These are phyloP conservation scores for Neoseiulus cucumeris DNA, from an alignment of 1,140 invertebrate species.

Conservation along the genomic window DNA sequence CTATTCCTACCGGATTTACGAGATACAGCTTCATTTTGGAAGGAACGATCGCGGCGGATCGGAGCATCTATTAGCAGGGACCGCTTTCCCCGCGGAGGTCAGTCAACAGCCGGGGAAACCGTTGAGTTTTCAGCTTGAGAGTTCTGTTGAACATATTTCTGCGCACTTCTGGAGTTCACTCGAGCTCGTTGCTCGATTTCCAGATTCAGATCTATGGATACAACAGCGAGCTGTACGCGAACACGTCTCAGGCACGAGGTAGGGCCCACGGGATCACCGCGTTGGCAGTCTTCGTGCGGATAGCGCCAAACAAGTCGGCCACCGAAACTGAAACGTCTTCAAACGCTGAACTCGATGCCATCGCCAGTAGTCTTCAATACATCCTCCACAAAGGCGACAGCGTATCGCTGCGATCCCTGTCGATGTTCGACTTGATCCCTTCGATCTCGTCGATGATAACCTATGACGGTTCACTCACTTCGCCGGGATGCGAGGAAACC, in stretches of 20 bases:
- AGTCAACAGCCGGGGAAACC: conserved; percentile 21
- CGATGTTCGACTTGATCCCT: conserved; percentile 59
- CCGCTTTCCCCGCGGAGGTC: conserved; percentile 80
- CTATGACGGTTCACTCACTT: conserved; percentile 92
- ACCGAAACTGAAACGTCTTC: conserved; percentile 25
- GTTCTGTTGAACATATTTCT: no score
- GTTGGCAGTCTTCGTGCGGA: conserved; percentile 66
- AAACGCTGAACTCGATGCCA: conserved; percentile 58
- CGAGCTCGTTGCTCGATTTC: conserved; percentile 25
- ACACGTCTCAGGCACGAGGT: conserved; percentile 66
- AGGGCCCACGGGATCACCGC: conserved; percentile 60
- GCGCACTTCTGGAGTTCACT: no score
- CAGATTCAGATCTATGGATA: conserved; percentile 85
- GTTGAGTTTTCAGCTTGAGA: no score
- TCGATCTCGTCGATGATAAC: conserved; percentile 78
- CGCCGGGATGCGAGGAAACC: conserved; percentile 42
- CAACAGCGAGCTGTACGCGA: conserved; percentile 76
- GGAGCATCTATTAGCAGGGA: conserved; percentile 72
- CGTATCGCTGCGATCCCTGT: conserved; percentile 47
- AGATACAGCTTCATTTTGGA: conserved; percentile 9
- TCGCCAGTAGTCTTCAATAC: conserved; percentile 65
- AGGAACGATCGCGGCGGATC: conserved; percentile 37
- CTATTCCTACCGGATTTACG: conserved; percentile 1
- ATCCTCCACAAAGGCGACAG: conserved; percentile 60
- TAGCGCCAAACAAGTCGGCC: not conserved